Evolutionary conservation across 2,797 vertebrate genomes (phyloP), one percentile per base, ranked within the genome.

Genomic region (Eleutherodactylus coqui): DNA sequence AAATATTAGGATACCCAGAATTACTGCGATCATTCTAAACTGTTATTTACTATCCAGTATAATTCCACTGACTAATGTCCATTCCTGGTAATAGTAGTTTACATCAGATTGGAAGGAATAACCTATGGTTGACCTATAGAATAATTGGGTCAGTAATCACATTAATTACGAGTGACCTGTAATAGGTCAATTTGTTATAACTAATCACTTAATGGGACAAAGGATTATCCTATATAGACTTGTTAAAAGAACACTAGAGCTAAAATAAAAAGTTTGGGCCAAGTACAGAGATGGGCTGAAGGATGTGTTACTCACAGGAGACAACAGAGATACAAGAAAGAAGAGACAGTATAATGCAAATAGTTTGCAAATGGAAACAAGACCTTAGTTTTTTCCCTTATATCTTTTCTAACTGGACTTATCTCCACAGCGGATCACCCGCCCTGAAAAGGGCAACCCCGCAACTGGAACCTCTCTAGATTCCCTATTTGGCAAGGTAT

Each of bases 51-150:
- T 34, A 82, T 49, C 14, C 32, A 38, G 17, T 51, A 5, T 27
- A 38, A 51, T 41, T 72, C 38, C 51, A 82, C 47, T 64, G 58
- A 62, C 58, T 13, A 47, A 11, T 82, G 79, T 70, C 47, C 64
- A 82, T 72, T 55, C 73, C 80, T 29, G 34, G 17, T 55, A 82
- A 82, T 72, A 58, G 67, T 38, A 21, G 80, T 82, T 38, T 90
- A 89, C 90, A 64, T 34, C 41, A 69, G 83, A 64, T 69, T 84
- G 55, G 14, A 58, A 43, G 73, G 60, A 70, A 10, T 79, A 69
- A 67, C 75, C 62, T 29, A 1, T 6, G 47, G 45, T 79, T 79
- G 60, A 85, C 83, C 83, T 85, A 70, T 51, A 73, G 58, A 78
- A 55, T 73, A 43, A 72, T 58, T 0, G 38, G 64, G 77, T 73